Evolutionary conservation across 2,888 invertebrate species (phyloP), one percentile per base, ranked within the genome.

Genomic region (Drosophila prostipennis): DNA sequence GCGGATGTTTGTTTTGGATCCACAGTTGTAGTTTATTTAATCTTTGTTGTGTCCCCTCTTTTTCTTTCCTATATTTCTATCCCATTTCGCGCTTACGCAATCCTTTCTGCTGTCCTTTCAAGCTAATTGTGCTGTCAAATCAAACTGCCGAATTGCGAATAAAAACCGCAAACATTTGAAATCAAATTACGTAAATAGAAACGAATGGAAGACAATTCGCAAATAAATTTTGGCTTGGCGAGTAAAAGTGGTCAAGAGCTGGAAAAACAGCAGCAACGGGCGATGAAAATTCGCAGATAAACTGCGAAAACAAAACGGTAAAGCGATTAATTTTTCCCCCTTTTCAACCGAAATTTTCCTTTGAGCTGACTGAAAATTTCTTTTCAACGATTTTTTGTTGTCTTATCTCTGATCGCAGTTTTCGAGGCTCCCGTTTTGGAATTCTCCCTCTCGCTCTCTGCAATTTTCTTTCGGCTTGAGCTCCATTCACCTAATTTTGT

Each of bases 401-500:
- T 48, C 65, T 73, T 64, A 70, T 70, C 70, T 73, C 23, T 6
- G 43, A 73, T 70, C 70, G 37, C 23, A 46, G 73, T 52, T 61
- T 67, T 59, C 32, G 39, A 39, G 45, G 46, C 64, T 63, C 73
- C 52, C 64, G 46, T 63, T 72, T 73, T 32, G 64, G 72, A 34
- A 32, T 57, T 57, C 32, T 37, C 56, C 70, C 2, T 19, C 19
- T 19, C 19, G 3, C 49, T 46, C 16, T 23, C 48, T 42, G 46
- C 34, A 10, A 52, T 58, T 61, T 53, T 64, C 39, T 39, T 43
- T 32, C 19, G 23, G n/a, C 16, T 23, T 16, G 4, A 65, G 75
- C 72, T 77, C 80, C 89, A 85, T 87, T 87, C 89, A 87, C 90
- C 87, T 74, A 89, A 86, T 89, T 87, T 87, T 53, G 19, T 10